Evolutionary conservation across 2,797 vertebrate species (phyloP).

Genomic region (Synanceia verrucosa): DNA sequence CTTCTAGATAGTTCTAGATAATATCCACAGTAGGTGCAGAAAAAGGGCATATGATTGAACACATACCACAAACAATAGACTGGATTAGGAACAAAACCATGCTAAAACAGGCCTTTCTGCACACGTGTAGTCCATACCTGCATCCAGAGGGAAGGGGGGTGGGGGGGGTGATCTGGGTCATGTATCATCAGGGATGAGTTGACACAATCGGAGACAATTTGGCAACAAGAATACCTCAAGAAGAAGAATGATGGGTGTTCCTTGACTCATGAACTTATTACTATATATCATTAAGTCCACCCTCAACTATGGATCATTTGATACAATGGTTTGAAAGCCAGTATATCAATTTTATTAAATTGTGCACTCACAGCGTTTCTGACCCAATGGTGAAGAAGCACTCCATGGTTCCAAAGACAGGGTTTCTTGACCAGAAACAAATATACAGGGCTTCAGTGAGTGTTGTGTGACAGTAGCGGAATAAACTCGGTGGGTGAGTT

Average conservation of each 20-base stretch:
- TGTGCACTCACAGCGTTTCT: background rate
- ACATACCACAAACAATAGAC: background rate
- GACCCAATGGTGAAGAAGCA: background rate
- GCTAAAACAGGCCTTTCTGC: background rate
- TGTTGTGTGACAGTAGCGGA: constrained; percentile 39
- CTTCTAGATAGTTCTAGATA: too few species aligned
- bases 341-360: background rate
- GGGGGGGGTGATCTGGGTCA: background rate
- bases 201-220: background rate
- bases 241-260: too few species aligned
- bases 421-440: constrained; percentile 24
- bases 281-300: background rate
- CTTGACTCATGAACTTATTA: too few species aligned
- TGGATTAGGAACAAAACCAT: background rate
- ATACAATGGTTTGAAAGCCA: constrained; percentile 8
- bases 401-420: constrained; percentile 4
- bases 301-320: background rate
- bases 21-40: too few species aligned
- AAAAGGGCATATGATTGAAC: too few species aligned
- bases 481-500: constrained; percentile 42
- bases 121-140: background rate
- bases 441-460: constrained; percentile 16
- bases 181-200: background rate
- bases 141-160: background rate
- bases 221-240: background rate